Base-by-base conservation (phyloP, 2,797 vertebrate genomes). In the Salarias fasciatus region DNA sequence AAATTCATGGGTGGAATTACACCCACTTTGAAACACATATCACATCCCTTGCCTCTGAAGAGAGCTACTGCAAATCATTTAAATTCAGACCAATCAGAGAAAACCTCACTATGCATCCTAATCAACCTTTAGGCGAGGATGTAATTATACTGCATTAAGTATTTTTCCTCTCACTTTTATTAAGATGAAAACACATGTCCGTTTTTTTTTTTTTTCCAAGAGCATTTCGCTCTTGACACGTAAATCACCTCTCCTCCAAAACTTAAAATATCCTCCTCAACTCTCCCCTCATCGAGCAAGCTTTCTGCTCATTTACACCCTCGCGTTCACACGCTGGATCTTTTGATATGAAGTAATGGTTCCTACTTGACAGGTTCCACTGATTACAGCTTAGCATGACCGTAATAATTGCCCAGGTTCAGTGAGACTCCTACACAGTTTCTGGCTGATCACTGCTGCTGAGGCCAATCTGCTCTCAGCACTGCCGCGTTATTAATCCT, bases 311-410 rank as follows among this genome's bases (percentile, higher is more conserved):
- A 66, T 72, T 82, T 49, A 57, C 40, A 47, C 13, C 33, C 14
- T 72, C 49, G 49, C 68, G 28, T 45, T 67, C 35, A 24, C 65
- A 72, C 28, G 50, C 37, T 56, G 59, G 43, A 56, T 66, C 38
- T 65, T 56, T 40, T 62, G 53, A 48, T 54, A 52, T 37, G 12
- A 69, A 36, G 50, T 59, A 49, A 69, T 56, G 13, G 41, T 33
- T 41, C 40, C 52, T 52, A 33, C 64, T 77, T 74, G 42, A 72
- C 59, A 58, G 46, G 46, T 52, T 45, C 28, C 5, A 36, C 63
- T 87, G 70, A 84, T 86, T 84, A 81, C 51, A 77, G 53, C 43
- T 37, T 43, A 54, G 63, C 24, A 31, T 56, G 63, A 55, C 41
- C 57, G 29, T 45, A 75, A 78, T 75, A 73, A 78, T 41, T 53